Percentiles rank a stretch among this genome's conserved stretches.
Conservation (phyloP, 1,140 invertebrate species). For the Drosophila miranda region DNA sequence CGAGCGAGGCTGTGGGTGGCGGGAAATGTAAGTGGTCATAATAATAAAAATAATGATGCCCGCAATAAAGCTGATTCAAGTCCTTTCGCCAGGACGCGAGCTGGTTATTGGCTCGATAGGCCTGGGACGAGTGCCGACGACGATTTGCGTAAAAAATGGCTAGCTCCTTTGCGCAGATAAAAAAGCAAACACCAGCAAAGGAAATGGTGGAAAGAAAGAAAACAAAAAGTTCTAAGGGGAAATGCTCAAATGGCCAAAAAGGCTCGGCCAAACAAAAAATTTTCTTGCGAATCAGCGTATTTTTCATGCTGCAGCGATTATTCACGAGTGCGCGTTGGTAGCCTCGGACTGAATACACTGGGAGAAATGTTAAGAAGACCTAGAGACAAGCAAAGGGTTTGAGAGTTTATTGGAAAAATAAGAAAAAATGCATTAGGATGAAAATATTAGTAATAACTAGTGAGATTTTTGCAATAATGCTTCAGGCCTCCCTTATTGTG, state of each 20-base stretch:
- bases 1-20: slow-evolving; percentile 33
- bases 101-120: slow-evolving; percentile 63
- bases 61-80: slow-evolving; percentile 79
- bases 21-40: slow-evolving; percentile 78
- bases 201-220: slow-evolving; percentile 27
- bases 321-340: slow-evolving; percentile 39
- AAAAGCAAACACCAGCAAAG: slow-evolving; percentile 61
- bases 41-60: slow-evolving; percentile 80
- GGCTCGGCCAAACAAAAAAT: slow-evolving; percentile 17
- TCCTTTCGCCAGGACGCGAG: slow-evolving; percentile 44
- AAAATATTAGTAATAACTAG: no score
- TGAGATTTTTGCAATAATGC: no score
- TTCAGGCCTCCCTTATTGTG: no score
- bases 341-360: slow-evolving; percentile 30
- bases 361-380: slow-evolving; percentile 12
- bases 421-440: no score
- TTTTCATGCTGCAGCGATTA: slow-evolving; percentile 80
- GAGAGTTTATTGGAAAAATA: no score
- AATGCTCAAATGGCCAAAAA: slow-evolving; percentile 14
- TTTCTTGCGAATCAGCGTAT: slow-evolving; percentile 75
- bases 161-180: slow-evolving; percentile 59
- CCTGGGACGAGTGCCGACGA: slow-evolving; percentile 31
- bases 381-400: not conserved
- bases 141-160: slow-evolving; percentile 79
- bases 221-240: slow-evolving; percentile 7